A percentile compares a stretch with the other conserved stretches of the same genome.
These are phyloP conservation scores for Perca fluviatilis DNA, from an alignment of 2,113 vertebrate genomes.

Conservation along the genomic window DNA sequence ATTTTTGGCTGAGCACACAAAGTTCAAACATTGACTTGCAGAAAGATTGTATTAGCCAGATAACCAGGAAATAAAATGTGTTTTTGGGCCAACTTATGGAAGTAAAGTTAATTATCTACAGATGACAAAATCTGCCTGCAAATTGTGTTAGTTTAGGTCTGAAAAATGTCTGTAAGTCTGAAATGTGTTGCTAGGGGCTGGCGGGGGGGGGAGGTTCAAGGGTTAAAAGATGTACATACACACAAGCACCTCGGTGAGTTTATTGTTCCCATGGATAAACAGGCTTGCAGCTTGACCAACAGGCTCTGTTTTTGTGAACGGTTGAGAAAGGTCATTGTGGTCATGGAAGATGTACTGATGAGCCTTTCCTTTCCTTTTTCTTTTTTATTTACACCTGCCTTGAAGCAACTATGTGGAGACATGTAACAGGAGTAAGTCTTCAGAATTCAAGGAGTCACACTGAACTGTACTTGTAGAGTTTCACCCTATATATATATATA, in stretches of 20 bases:
- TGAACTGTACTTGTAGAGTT: background rate
- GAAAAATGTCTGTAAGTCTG: background rate
- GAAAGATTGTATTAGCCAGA: background rate
- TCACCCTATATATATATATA: no score
- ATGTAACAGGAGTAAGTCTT: background rate
- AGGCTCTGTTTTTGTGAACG: background rate
- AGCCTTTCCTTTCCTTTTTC: background rate
- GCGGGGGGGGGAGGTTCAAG: background rate
- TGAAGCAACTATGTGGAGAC: background rate
- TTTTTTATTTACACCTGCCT: background rate
- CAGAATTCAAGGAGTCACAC: background rate
- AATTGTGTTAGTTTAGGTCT: constrained; percentile 2
- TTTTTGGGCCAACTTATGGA: background rate
- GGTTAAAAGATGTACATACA: background rate
- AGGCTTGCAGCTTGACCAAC: background rate
- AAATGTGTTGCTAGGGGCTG: background rate
- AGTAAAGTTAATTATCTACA: constrained; percentile 11
- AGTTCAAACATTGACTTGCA: background rate
- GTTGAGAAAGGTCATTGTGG: background rate
- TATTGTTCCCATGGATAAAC: background rate
- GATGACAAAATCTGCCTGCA: background rate
- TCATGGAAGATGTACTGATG: background rate
- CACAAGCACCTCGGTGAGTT: background rate
- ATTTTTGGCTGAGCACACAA: constrained; percentile 1
- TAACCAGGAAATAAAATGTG: background rate